Evolutionary conservation across 2,113 vertebrate genomes (phyloP), one percentile per base, ranked within the genome.

Genomic region (Indri indri): DNA sequence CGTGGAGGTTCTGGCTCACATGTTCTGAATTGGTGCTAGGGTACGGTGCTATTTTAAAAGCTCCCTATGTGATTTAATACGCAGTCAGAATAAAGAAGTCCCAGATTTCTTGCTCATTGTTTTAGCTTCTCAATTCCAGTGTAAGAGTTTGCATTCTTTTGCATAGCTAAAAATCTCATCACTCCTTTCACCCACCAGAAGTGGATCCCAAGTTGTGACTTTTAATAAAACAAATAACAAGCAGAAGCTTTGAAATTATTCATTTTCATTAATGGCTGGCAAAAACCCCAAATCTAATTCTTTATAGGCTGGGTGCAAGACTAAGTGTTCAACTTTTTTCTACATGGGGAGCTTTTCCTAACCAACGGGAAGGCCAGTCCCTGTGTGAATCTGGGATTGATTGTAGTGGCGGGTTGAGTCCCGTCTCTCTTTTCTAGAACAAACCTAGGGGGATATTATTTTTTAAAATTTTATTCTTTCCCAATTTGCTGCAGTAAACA

Each of bases 201-300:
- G 57, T 50, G 37, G 61, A 95, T 54, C 37, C 23, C 32, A 61
- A 68, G 9, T 45, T 74, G 32, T 61, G 71, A 83, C 37, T 71
- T 82, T 94, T 65, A 91, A 59, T 40, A 88, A 90, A 95, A 90
- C 37, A 87, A 92, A 94, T 83, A 87, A 45, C 6, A 61, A 90
- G 54, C 20, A 20, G 50, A 82, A 73, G 25, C 20, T 70, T 85
- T 77, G n/a, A 85, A 82, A 82, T 77, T 65, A 88, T 73, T 95
- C 52, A 54, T 88, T 88, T 96, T 81, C 79, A 54, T 96, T 87
- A 73, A 88, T 86, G 37, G 1, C 77, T 94, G 16, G 16, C 42
- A 71, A 84, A 80, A 59, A 84, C 12, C 10, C 12, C n/a, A n/a
- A 45, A 66, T 70, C 54, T 47, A 83, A 52, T 54, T 3, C 20